A percentile compares a stretch with the other conserved stretches of the same genome.
Evolutionary conservation across 2,888 invertebrate genomes (phyloP).

Genomic region (Zaprionus bogoriensis): DNA sequence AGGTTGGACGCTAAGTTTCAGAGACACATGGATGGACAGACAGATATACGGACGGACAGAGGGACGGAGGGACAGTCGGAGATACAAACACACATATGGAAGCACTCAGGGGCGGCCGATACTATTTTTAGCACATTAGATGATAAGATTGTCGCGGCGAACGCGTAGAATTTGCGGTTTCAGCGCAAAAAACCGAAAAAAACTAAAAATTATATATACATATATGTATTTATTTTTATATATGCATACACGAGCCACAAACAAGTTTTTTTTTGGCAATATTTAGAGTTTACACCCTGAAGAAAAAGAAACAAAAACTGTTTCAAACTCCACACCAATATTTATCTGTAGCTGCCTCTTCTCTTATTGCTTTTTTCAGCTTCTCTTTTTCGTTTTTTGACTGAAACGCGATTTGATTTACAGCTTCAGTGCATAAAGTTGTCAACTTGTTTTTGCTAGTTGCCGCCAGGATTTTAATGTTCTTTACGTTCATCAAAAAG

Average conservation of each 20-base stretch:
- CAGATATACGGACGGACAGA: slow-evolving; percentile 1
- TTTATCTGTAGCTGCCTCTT: slow-evolving; percentile 22
- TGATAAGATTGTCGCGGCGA: slow-evolving; percentile 69
- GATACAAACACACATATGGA: slow-evolving; percentile 29
- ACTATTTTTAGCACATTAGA: slow-evolving; percentile 71
- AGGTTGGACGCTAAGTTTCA: slow-evolving; percentile 63
- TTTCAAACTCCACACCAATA: slow-evolving; percentile 39
- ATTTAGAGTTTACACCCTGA: slow-evolving; percentile 46
- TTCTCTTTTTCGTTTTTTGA: background rate
- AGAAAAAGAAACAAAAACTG: slow-evolving; percentile 18
- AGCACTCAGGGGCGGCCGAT: slow-evolving; percentile 56
- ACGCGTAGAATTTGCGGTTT: slow-evolving; percentile 71
- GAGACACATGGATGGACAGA: slow-evolving; percentile 16
- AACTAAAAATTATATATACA: slow-evolving; percentile 33
- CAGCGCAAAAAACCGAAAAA: slow-evolving; percentile 39
- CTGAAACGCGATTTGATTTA: slow-evolving; percentile 44
- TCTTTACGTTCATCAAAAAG: background rate
- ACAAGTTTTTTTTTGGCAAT: slow-evolving; percentile 51
- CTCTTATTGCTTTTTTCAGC: background rate
- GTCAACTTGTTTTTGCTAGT: slow-evolving; percentile 34
- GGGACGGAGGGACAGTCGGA: slow-evolving; percentile 6
- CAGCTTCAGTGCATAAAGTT: slow-evolving; percentile 31
- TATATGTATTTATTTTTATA: slow-evolving; percentile 26
- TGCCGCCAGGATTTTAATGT: slow-evolving; percentile 31
- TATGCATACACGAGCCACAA: slow-evolving; percentile 36